Evolutionary conservation across 2,797 vertebrate species (phyloP).

Genomic region (Micromesistius poutassou): DNA sequence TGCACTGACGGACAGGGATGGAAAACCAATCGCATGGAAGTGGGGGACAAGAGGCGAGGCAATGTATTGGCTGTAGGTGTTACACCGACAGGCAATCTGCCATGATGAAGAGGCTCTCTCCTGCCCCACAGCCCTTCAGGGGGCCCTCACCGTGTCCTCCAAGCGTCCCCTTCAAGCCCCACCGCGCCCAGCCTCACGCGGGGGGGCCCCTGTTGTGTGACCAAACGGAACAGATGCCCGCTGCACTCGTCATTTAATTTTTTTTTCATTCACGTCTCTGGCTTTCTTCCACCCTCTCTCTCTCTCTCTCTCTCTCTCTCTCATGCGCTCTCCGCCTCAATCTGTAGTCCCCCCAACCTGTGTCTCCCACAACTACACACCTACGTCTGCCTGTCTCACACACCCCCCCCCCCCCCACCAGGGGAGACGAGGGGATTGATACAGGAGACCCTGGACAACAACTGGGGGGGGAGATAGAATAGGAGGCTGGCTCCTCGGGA

Average conservation of each 20-base stretch:
- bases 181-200: constrained; percentile 32
- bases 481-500: constrained; percentile 14
- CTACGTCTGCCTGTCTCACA: not conserved
- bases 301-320: not conserved
- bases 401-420: not conserved
- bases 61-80: constrained; percentile 52
- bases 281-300: not conserved
- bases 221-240: constrained; percentile 46
- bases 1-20: constrained; percentile 61
- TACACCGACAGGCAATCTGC: constrained; percentile 74
- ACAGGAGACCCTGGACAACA: constrained; percentile 21
- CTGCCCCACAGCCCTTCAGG: constrained; percentile 14
- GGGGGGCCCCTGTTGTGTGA: constrained; percentile 15
- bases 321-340: not conserved
- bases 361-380: too few relatives aligned
- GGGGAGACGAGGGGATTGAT: not conserved
- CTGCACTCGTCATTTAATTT: constrained; percentile 14
- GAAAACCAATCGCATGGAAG: constrained; percentile 70
- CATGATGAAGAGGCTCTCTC: constrained; percentile 70
- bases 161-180: constrained; percentile 70
- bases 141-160: constrained; percentile 56
- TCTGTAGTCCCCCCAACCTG: not conserved
- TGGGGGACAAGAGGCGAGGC: constrained; percentile 44
- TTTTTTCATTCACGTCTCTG: not conserved
- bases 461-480: not conserved